Evolutionary conservation across 2,113 vertebrate genomes (phyloP), one percentile per base, ranked within the genome.

Genomic region (Neoarius graeffei): DNA sequence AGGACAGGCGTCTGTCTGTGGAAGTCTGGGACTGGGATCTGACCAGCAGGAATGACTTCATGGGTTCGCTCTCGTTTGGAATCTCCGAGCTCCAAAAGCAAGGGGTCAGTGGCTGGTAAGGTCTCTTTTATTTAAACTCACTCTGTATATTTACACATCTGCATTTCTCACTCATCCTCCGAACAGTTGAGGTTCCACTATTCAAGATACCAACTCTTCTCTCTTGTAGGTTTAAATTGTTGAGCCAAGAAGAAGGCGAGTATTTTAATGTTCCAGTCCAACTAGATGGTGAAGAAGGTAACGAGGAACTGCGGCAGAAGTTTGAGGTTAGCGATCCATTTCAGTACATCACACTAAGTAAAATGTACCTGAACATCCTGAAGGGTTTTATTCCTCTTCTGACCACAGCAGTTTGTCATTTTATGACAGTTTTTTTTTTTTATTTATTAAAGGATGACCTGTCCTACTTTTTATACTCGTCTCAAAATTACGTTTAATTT

Each of bases 11-110:
- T 80, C 94, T 99, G 88, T 99, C 98, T 0, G 97, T 99, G 92
- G 98, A 99, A 92, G 94, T 99, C 42, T 99, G 98, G 98, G 98
- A 99, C 89, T 99, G 98, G 98, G 98, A 99, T 64, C 94, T 99
- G 93, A 99, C 98, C 94, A 99, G 97, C 94, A 96, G 98, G 92
- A 99, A 99, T 1, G 98, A 99, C 83, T 99, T 99, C 94, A 99
- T 99, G 98, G 98, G 98, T 11, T 97, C 98, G 0, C 90, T 99
- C 90, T 99, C 98, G 0, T 99, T 99, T 0, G 98, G 98, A 4
- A 98, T 99, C 89, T 99, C 98, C 0, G 98, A 99, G 93, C 96
- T 99, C 86, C 97, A 96, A 94, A 99, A 99, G 92, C 96, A 95
- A 0, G 96, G 96, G 2, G 95, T 98, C 0, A 96, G 98, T n/a